Base-by-base conservation (phyloP, 2,888 invertebrate species). In the Leptogaster cylindrica region DNA sequence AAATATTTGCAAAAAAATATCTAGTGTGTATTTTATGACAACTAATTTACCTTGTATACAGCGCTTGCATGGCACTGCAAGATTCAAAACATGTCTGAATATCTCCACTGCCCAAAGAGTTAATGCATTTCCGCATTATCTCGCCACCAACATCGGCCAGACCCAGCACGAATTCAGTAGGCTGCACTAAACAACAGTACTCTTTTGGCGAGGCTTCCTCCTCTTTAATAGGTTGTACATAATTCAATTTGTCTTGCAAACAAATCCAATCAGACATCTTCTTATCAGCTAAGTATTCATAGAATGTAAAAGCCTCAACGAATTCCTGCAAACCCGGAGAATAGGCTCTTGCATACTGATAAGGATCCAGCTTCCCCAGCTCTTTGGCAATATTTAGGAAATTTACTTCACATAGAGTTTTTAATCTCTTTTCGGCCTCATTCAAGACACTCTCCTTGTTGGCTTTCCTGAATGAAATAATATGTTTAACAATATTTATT, bases 91-190 rank as follows among this genome's bases (percentile, higher is more conserved):
- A 92, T 48, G 87, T 87, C 2, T 86, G 84, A 10, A 88, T 85
- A 71, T 93, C 89, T 0, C 93, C 93, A 68, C 86, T 85, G 0
- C 91, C 88, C 66, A 95, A 84, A 73, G 89, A 89, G 76, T 91
- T 92, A 5, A 96, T 92, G 64, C 93, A 92, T 73, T 89, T 87
- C 55, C 95, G 84, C 95, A 96, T 96, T 44, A 95, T 78, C 79
- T 96, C 96, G 0, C 95, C 95, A 0, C 93, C 93, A 25, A 95
- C 83, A 81, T 96, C 95, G 0, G 90, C 90, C 31, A 95, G 79
- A 0, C 95, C 95, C 39, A 95, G 80, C 76, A 95, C 83, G 52
- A 84, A 87, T 72, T 87, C 87, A 14, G 77, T 76, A 2, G 83
- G 83, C 12, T 84, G 80, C 5, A 87, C 75, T 12, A 75, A 71